Conservation (phyloP, 2,797 vertebrate species). For the Xenopus petersii region DNA sequence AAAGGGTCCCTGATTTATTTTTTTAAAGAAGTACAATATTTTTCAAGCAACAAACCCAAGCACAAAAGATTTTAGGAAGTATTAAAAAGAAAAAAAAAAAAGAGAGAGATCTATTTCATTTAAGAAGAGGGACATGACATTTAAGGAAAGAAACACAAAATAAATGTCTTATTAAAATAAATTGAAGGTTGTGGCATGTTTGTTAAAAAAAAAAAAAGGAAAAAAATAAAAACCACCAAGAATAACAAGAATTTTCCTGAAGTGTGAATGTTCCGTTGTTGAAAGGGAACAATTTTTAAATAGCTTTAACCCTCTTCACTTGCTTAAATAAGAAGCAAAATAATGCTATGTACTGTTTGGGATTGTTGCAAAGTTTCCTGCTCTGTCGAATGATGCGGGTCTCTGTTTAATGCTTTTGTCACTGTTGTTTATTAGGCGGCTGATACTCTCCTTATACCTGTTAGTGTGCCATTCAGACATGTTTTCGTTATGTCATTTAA, state of each 20-base stretch:
- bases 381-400: neutral
- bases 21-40: constrained; percentile 45
- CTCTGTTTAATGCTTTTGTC: constrained; percentile 56
- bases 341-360: constrained; percentile 62
- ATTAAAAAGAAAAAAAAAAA: neutral
- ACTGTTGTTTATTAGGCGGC: constrained; percentile 63
- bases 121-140: constrained; percentile 42
- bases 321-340: constrained; percentile 66
- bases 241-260: neutral
- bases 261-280: too few relatives aligned
- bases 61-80: constrained; percentile 43
- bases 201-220: neutral
- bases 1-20: constrained; percentile 45
- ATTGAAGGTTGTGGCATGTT: constrained; percentile 19
- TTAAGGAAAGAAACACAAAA: constrained; percentile 50
- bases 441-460: constrained; percentile 50
- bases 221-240: neutral
- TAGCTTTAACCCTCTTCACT: constrained; percentile 45
- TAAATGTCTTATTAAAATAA: constrained; percentile 56
- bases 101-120: neutral
- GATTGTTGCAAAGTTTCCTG: constrained; percentile 50
- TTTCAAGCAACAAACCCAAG: constrained; percentile 41
- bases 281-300: neutral
- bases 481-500: constrained; percentile 62
- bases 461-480: constrained; percentile 59